Base-by-base conservation (phyloP, 2,113 vertebrate genomes). In the Sitta europaea region DNA sequence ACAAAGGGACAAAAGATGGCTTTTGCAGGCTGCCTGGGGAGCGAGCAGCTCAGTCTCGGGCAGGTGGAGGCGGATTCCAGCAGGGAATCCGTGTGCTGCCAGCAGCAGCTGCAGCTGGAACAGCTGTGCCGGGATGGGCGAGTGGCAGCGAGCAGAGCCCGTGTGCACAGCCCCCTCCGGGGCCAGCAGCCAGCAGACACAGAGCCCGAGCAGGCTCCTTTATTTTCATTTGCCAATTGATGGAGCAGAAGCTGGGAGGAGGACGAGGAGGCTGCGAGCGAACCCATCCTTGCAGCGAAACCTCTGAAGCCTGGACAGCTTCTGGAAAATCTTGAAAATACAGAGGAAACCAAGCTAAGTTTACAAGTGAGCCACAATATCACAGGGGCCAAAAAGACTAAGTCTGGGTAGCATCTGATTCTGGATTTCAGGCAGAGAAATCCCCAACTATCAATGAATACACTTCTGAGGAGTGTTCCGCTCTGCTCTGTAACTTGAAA, bases 21-120 rank as follows among this genome's bases (percentile, higher is more conserved):
- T 92, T 92, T 94, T 97, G 89, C 83, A 92, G 87, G 36, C 86
- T 90, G 91, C 80, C 94, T 96, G 94, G 91, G 81, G 94, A 78
- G 91, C 50, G 31, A 74, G n/a, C 93, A 95, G 94, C 88, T 92
- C 23, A 67, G 86, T 9, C 54, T 35, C 86, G 95, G 91, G 89
- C 94, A 95, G 93, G 93, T 95, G 12, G 21, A 81, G 65, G 61
- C 40, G 13, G 75, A 83, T 91, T 95, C 95, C 96, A 96, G 92
- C 67, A 13, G 91, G 72, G 88, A 94, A 84, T 47, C 77, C 1
- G 0, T 43, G 79, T 91, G 63, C 94, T 90, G 92, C 93, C 96
- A 96, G 95, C 87, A 84, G 93, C 2, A 0, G 8, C 80, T 95
- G 93, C 95, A 90, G 95, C 92, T 94, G 94, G 90, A 97, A 68